phyloP scores from a whole-genome alignment of 2,797 vertebrate genomes.

The Arrhamphus sclerolepis region DNA sequence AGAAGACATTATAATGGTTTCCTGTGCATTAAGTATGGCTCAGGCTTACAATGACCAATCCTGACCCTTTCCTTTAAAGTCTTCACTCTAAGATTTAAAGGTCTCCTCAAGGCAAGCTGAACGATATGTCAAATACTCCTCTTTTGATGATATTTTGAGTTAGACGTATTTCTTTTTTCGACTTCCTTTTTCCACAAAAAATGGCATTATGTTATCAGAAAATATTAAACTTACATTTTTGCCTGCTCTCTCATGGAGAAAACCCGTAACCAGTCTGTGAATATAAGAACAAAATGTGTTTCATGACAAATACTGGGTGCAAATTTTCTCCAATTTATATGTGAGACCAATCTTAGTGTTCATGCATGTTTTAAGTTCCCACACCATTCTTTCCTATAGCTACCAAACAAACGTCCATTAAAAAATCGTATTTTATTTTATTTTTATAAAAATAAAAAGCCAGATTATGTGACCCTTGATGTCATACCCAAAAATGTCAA shows the following conservation, averaged over 20 bases:
- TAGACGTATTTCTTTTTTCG: background rate
- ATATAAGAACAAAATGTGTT: background rate
- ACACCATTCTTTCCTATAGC: background rate
- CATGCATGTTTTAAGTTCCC: background rate
- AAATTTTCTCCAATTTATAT: background rate
- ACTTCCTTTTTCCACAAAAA: background rate
- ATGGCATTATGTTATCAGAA: background rate
- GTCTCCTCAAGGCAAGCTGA: background rate
- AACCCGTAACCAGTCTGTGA: background rate
- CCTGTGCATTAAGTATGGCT: too few relatives aligned
- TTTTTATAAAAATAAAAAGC: too few relatives aligned
- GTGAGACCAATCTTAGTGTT: background rate
- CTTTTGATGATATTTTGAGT: background rate
- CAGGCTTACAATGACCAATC: too few relatives aligned
- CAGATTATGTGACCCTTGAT: too few relatives aligned
- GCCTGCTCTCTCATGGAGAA: background rate
- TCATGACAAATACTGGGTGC: background rate
- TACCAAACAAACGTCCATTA: too few relatives aligned
- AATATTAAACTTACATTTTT: background rate
- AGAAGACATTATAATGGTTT: background rate
- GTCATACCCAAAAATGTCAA: too few relatives aligned
- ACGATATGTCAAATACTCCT: background rate
- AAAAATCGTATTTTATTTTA: too few relatives aligned
- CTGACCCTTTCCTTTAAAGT: background rate
- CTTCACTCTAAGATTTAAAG: background rate